Conservation (phyloP, 2,888 invertebrate genomes). For the Meganola albula region DNA sequence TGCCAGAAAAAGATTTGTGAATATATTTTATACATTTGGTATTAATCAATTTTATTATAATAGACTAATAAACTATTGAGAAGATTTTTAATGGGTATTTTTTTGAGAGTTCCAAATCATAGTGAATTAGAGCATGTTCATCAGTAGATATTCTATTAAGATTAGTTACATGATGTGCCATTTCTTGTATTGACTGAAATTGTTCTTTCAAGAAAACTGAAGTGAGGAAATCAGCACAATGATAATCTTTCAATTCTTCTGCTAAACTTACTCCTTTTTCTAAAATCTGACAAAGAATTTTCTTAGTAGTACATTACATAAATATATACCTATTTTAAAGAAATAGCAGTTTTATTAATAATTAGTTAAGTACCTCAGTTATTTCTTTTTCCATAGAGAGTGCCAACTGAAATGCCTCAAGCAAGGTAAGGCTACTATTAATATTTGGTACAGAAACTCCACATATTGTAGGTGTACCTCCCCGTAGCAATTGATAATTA, state of each 20-base stretch:
- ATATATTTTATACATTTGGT: too few species aligned
- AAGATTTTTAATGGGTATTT: slow-evolving; percentile 17
- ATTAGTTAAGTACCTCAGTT: slow-evolving; percentile 31
- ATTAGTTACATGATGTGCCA: slow-evolving; percentile 34
- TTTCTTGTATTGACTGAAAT: slow-evolving; percentile 37
- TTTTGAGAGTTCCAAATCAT: slow-evolving; percentile 35
- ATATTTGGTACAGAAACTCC: slow-evolving; percentile 22
- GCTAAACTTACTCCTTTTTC: slow-evolving; percentile 33
- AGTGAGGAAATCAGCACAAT: slow-evolving; percentile 41
- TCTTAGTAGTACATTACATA: too few species aligned
- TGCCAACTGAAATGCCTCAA: slow-evolving; percentile 35
- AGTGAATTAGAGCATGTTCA: slow-evolving; percentile 34
- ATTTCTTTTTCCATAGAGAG: slow-evolving; percentile 38
- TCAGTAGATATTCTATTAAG: slow-evolving; percentile 27
- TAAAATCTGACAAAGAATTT: slow-evolving; percentile 32
- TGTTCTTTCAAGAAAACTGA: slow-evolving; percentile 39
- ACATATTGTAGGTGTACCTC: slow-evolving; percentile 30
- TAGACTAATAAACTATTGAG: too few species aligned
- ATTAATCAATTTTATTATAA: too few species aligned
- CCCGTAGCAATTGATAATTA: slow-evolving; percentile 40
- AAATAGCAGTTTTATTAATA: too few species aligned
- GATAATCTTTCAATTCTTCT: slow-evolving; percentile 37
- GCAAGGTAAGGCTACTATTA: slow-evolving; percentile 24
- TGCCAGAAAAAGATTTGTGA: slow-evolving; percentile 5
- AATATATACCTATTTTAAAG: too few species aligned